Evolutionary conservation across 2,797 vertebrate genomes (phyloP).

Genomic region (Rhynchonycteris naso): DNA sequence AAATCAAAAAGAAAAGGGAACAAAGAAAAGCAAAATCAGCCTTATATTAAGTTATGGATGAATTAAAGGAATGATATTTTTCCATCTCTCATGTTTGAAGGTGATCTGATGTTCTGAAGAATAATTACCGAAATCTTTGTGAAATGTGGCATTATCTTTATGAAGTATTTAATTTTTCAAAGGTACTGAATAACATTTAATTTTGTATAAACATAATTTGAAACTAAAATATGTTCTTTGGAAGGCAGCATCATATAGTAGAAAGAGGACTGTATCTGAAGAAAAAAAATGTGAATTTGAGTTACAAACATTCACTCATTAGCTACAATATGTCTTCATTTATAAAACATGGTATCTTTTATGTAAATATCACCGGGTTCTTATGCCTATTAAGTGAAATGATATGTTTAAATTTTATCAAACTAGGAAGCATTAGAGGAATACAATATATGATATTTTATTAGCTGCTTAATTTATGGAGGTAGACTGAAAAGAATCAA

Average conservation of each 20-base stretch:
- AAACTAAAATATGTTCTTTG: background rate
- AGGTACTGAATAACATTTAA: background rate
- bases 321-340: background rate
- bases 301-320: background rate
- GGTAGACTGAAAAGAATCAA: background rate
- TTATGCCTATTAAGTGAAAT: background rate
- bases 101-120: conserved; percentile 10
- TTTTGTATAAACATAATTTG: conserved; percentile 6
- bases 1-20: conserved; percentile 42
- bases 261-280: background rate
- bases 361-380: background rate
- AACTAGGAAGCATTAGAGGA: background rate
- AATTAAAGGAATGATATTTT: background rate
- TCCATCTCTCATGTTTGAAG: conserved; percentile 1
- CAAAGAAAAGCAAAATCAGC: conserved; percentile 12
- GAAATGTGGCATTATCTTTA: background rate
- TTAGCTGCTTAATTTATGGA: background rate
- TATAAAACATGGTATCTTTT: background rate
- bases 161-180: background rate
- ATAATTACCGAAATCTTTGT: background rate
- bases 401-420: background rate
- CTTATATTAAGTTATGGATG: background rate
- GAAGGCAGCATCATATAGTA: background rate
- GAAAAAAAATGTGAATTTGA: background rate
- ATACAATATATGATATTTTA: background rate